These are phyloP conservation scores for Axea sp. DNA, from an alignment of 2,888 invertebrate species.

Conservation along the genomic window DNA sequence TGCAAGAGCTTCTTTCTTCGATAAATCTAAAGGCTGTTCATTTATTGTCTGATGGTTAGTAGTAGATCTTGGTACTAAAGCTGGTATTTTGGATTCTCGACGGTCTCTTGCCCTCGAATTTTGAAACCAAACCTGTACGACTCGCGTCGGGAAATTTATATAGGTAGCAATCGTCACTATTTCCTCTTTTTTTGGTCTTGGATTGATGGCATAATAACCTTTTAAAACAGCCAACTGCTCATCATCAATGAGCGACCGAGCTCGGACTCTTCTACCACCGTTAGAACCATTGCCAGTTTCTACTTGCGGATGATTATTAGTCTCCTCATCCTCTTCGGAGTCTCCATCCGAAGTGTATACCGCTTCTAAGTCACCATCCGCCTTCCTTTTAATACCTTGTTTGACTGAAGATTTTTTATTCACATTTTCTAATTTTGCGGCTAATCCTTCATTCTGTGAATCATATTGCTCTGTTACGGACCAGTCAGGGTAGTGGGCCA, in stretches of 20 bases:
- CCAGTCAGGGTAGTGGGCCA: constrained; percentile 74
- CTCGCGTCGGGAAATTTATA: constrained; percentile 81
- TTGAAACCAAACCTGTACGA: constrained; percentile 93
- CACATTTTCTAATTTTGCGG: constrained; percentile 88
- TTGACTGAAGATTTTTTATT: constrained; percentile 66
- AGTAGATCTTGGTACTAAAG: constrained; percentile 74
- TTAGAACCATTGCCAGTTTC: constrained; percentile 67
- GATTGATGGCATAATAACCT: constrained; percentile 93
- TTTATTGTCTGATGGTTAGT: constrained; percentile 69
- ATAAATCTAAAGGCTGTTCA: constrained; percentile 95
- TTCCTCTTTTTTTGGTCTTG: constrained; percentile 96
- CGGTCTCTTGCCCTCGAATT: constrained; percentile 95
- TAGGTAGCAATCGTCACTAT: constrained; percentile 92
- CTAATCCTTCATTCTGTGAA: constrained; percentile 85
- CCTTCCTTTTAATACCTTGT: constrained; percentile 68
- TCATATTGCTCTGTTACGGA: constrained; percentile 74
- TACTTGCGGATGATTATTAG: constrained; percentile 80
- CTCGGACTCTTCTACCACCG: constrained; percentile 90
- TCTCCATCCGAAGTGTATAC: constrained; percentile 71
- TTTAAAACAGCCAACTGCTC: constrained; percentile 94
- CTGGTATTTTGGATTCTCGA: constrained; percentile 81
- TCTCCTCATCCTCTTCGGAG: constrained; percentile 81
- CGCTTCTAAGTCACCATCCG: constrained; percentile 61
- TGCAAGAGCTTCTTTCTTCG: constrained; percentile 86
- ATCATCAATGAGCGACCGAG: constrained; percentile 95